A percentile compares a stretch with the other conserved stretches of the same genome.
Conservation (phyloP, 1,140 invertebrate genomes). For the Sinonovacula constricta region DNA sequence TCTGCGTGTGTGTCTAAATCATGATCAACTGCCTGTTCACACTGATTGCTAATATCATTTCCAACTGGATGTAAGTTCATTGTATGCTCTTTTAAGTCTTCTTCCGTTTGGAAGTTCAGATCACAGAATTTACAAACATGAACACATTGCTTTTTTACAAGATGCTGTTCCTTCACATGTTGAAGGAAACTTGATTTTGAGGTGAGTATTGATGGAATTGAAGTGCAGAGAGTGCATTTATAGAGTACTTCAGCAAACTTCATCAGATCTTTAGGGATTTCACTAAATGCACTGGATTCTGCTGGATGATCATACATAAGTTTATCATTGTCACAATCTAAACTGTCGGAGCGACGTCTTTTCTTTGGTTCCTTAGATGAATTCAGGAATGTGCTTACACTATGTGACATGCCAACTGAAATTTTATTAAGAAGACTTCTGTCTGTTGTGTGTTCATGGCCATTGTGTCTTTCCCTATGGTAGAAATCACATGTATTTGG, state of each 20-base stretch:
- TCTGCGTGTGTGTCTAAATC: constrained; percentile 35
- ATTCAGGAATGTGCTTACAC: too few species aligned
- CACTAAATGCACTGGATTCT: too few species aligned
- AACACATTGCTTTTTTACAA: constrained; percentile 43
- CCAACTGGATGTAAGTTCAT: constrained; percentile 23
- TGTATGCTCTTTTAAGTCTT: constrained; percentile 65
- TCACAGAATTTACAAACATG: constrained; percentile 57
- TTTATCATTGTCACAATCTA: too few species aligned
- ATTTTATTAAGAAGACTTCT: too few species aligned
- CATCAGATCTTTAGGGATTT: too few species aligned
- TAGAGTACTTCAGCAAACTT: constrained; percentile 73
- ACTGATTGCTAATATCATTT: constrained; percentile 14
- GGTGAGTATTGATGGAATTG: constrained; percentile 69
- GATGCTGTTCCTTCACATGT: constrained; percentile 67
- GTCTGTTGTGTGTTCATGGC: too few species aligned
- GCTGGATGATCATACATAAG: too few species aligned
- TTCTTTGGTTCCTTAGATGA: too few species aligned
- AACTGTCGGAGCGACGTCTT: too few species aligned
- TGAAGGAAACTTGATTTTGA: constrained; percentile 64
- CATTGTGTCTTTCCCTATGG: too few species aligned
- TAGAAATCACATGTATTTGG: too few species aligned
- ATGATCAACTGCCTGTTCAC: constrained; percentile 44
- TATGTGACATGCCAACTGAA: too few species aligned
- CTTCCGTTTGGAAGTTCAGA: constrained; percentile 65
- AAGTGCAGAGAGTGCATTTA: constrained; percentile 71